phyloP scores from a whole-genome alignment of 2,888 invertebrate species.

The Caenorhabditis sp. region DNA sequence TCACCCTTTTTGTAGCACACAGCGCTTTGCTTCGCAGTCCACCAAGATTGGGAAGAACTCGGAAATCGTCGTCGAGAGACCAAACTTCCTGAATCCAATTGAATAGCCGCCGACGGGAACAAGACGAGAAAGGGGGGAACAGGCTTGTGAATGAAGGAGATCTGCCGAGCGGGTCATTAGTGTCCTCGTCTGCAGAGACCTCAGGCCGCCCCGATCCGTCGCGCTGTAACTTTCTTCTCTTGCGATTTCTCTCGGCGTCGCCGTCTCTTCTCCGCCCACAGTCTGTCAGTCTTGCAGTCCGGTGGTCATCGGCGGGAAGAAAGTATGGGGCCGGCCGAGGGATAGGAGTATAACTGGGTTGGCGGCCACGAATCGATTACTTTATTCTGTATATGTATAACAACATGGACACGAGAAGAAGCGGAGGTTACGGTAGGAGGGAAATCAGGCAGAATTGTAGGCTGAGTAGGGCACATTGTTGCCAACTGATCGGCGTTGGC shows the following conservation, averaged over 20 bases:
- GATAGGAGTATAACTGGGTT: constrained; percentile 9
- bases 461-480: constrained; percentile 46
- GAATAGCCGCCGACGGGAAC: no score
- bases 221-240: constrained; percentile 54
- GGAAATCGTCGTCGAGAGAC: neutral
- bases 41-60: no score
- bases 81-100: constrained; percentile 25
- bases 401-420: neutral
- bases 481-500: constrained; percentile 11
- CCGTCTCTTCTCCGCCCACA: constrained; percentile 2
- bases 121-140: neutral
- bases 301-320: constrained; percentile 13
- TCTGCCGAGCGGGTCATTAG: constrained; percentile 21
- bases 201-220: constrained; percentile 28
- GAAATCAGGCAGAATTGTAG: constrained; percentile 17
- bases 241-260: constrained; percentile 12
- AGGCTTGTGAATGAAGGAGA: neutral
- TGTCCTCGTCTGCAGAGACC: neutral
- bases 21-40: no score
- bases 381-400: constrained; percentile 29
- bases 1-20: constrained; percentile 25
- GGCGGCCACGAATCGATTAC: constrained; percentile 1
- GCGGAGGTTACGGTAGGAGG: neutral
- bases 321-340: neutral
- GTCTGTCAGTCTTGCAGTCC: constrained; percentile 48